Base-by-base conservation (phyloP, 2,888 invertebrate species). In the Stenodera caucasica region DNA sequence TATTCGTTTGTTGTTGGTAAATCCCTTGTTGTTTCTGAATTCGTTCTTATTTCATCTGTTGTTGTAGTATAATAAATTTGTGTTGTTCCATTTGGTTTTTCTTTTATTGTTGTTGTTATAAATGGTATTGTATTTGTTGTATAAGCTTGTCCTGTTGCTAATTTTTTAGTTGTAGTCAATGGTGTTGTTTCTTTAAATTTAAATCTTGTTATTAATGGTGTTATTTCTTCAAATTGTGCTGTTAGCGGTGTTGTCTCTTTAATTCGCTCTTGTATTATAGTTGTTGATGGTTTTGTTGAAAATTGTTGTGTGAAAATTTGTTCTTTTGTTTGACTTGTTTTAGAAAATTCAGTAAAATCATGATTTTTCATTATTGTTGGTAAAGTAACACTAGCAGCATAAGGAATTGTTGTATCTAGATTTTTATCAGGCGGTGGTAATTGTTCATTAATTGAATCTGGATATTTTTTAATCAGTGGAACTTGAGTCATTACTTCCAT, bases 401-500 rank as follows among this genome's bases (percentile, higher is more conserved):
- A 59, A 11, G 40, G 29, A 8, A 45, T 11, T n/a, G 69, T 67
- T 14, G 71, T 68, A 60, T 77, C 75, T 35, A 68, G 67, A 53
- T 72, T 69, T 57, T 69, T 63, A n/a, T 71, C 71, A 49, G 80
- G 74, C 55, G 78, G 74, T 55, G 78, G 78, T 54, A 80, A 59
- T 67, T 81, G 81, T 30, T 79, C 77, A 64, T 75, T 77, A 53
- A 77, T 74, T 5, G 77, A 74, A 61, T 75, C 72, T 6, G 61
- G 54, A 50, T 55, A 35, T 32, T 55, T 37, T 53, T 60, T 57
- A 7, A 49, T 53, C 6, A 55, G 18, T 15, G 60, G 53, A 11
- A 37, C n/a, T 53, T 71, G 76, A 37, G 61, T 64, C 14, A 58
- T 64, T 14, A 58, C 54, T 51, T 61, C 50, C 58, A 65, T 57